Base-by-base conservation (phyloP, 2,888 invertebrate genomes). In the Limnephilus lunatus region DNA sequence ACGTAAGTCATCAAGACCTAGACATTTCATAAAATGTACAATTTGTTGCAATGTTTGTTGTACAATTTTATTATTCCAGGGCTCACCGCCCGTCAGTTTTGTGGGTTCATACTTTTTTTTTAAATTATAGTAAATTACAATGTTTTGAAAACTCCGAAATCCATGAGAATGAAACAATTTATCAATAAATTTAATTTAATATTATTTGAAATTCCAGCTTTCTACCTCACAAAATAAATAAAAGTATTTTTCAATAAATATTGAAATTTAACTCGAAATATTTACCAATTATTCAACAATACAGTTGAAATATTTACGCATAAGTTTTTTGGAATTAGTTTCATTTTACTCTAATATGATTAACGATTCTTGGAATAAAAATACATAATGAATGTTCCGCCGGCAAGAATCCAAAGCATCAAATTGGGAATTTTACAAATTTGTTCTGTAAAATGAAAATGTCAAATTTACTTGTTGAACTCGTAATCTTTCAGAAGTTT, bases 381-480 rank as follows among this genome's bases (percentile, higher is more conserved):
- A 68, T 68, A 25, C 25, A 0, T n/a, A 68, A 68, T 25, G 25
- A 83, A 83, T 80, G 39, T 81, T 83, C 19, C 82, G 85, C 90
- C 68, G 91, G 89, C 91, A 68, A 68, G 83, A 91, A 91, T 88
- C 85, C 89, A 92, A 92, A 92, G 91, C 87, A 32, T 90, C 92
- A 81, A 91, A 93, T 90, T 81, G 91, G 82, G 88, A 82, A 68
- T 68, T 68, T 68, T n/a, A 68, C 53, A 90, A 93, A 93, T 92
- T 93, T 89, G 81, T 90, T 87, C 85, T 81, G 93, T 90, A 93
- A 93, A 93, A 93, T 93, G 94, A 93, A 93, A 93, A 93, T 91
- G 93, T 93, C 93, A 93, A 93, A 94, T 94, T 93, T 92, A 94
- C 94, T 94, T 93, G 91, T 90, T 92, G 93, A 93, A 91, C 93